Conservation (phyloP, 2,797 vertebrate genomes). For the Chelonia mydas region DNA sequence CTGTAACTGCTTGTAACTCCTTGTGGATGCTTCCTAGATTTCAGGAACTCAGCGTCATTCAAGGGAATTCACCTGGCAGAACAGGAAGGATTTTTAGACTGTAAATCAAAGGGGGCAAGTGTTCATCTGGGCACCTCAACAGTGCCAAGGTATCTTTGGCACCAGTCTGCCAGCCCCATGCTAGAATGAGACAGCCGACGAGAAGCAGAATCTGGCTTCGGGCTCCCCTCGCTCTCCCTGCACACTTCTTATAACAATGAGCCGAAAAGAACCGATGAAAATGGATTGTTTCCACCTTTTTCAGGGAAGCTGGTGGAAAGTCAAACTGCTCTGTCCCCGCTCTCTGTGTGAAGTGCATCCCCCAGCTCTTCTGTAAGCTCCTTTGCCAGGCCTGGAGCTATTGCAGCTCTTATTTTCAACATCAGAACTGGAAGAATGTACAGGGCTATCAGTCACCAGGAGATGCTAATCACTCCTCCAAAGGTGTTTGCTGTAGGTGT, state of each 20-base stretch:
- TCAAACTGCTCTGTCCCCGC: background rate
- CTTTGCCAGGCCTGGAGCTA: conserved; percentile 39
- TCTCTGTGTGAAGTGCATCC: background rate
- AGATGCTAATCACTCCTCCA: conserved; percentile 45
- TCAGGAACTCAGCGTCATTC: background rate
- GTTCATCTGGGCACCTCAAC: background rate
- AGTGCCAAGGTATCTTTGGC: background rate
- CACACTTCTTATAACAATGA: conserved; percentile 1
- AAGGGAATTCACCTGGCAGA: background rate
- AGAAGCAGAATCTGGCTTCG: background rate
- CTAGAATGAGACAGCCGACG: rapidly evolving
- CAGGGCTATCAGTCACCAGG: conserved; percentile 10
- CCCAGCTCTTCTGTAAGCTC: background rate
- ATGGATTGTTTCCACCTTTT: conserved; percentile 21
- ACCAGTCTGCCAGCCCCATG: background rate
- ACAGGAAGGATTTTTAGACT: background rate
- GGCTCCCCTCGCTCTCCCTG: background rate
- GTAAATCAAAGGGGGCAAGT: background rate
- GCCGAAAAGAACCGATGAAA: background rate
- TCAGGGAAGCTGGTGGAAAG: conserved; percentile 30
- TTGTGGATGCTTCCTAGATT: background rate
- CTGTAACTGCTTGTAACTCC: background rate
- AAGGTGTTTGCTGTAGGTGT: conserved; percentile 58
- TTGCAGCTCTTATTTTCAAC: conserved; percentile 25
- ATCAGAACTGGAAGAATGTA: conserved; percentile 9